These are phyloP conservation scores for Coenonympha arcania DNA, from an alignment of 2,888 invertebrate genomes.

Conservation along the genomic window DNA sequence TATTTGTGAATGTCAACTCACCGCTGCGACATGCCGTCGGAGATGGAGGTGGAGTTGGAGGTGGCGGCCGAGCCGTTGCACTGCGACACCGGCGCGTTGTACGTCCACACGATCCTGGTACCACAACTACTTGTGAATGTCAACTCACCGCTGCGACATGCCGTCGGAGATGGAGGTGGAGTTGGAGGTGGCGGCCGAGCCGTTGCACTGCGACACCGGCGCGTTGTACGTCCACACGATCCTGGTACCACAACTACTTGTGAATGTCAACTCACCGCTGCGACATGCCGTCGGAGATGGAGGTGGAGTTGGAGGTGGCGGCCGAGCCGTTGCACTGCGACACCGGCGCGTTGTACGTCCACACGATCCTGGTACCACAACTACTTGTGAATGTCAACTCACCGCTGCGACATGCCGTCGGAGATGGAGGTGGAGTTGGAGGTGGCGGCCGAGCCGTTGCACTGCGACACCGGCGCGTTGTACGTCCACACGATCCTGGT, in stretches of 20 bases:
- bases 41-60: slow-evolving; percentile 74
- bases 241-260: slow-evolving; percentile 51
- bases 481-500: slow-evolving; percentile 79
- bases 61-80: slow-evolving; percentile 76
- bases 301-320: slow-evolving; percentile 75
- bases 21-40: slow-evolving; percentile 70
- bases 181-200: slow-evolving; percentile 76
- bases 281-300: slow-evolving; percentile 69
- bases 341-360: slow-evolving; percentile 92
- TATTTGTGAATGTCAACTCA: slow-evolving; percentile 28
- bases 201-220: slow-evolving; percentile 79
- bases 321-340: slow-evolving; percentile 75
- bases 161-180: slow-evolving; percentile 73
- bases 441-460: slow-evolving; percentile 75
- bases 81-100: slow-evolving; percentile 87
- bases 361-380: slow-evolving; percentile 79
- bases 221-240: slow-evolving; percentile 96
- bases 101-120: slow-evolving; percentile 78
- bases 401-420: slow-evolving; percentile 70
- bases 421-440: slow-evolving; percentile 75
- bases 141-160: slow-evolving; percentile 60
- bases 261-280: slow-evolving; percentile 47
- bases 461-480: slow-evolving; percentile 86
- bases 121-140: not conserved
- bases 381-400: slow-evolving; percentile 14